Base-by-base conservation (phyloP, 2,888 invertebrate genomes). In the Encarsia formosa region DNA sequence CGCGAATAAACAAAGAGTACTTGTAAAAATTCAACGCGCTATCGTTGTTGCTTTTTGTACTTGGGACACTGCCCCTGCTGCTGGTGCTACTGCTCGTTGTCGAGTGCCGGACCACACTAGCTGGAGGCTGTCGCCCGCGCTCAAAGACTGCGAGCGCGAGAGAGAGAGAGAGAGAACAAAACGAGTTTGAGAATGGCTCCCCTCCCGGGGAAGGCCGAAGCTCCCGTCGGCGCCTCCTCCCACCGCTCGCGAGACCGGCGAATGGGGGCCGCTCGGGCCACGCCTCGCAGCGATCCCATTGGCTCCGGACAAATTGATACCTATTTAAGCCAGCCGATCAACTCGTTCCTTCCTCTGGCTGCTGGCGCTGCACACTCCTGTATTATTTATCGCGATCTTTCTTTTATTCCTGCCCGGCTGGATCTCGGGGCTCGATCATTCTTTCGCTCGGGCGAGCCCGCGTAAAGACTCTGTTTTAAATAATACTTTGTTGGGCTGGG, bases 271-370 rank as follows among this genome's bases (percentile, higher is more conserved):
- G 37, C 38, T 3, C n/a, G 41, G 20, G 58, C 16, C 62, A 60
- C 63, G 62, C 63, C 65, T 55, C n/a, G 20, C 24, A n/a, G 8
- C 5, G n/a, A 44, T 39, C 49, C 50, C 55, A 69, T 69, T 68
- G 68, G 69, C 59, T 44, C 31, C 24, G 50, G 26, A 49, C 68
- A 70, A 71, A 73, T 73, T 73, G 71, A 71, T 73, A 71, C 70
- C 69, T 70, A 68, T 71, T 73, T 71, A 72, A 69, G 71, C 34
- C 34, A 42, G 24, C 34, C 41, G 24, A 43, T 46, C 34, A 20
- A 11, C 38, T 31, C 31, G 31, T 23, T 40, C 22, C n/a, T 11
- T n/a, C 22, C 18, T 16, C 20, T 8, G 42, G 16, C 15, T 15
- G 29, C 29, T 6, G 3, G 18, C 8, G 42, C 42, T 24, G 43